Evolutionary conservation across 2,113 vertebrate genomes (phyloP).

Genomic region (Brachyistius frenatus): DNA sequence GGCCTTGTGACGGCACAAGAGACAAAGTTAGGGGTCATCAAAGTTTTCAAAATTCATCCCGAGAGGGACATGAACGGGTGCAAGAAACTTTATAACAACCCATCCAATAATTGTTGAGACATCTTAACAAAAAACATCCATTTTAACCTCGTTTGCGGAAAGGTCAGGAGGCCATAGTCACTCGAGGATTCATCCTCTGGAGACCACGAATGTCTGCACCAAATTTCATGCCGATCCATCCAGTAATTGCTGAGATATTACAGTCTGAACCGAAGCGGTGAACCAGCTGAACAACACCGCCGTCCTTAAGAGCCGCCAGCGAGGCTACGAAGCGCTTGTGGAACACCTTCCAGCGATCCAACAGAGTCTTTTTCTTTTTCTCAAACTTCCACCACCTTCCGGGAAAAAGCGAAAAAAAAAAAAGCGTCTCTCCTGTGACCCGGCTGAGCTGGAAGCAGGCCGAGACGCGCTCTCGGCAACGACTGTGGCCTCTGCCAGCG

Average conservation of each 20-base stretch:
- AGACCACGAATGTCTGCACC: not conserved
- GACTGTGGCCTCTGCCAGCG: slow-evolving; percentile 53
- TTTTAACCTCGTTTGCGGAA: too few relatives aligned
- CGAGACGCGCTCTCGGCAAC: slow-evolving; percentile 53
- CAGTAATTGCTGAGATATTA: not conserved
- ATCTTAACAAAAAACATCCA: not conserved
- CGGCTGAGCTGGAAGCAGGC: slow-evolving; percentile 31
- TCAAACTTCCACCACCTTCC: slow-evolving; percentile 36
- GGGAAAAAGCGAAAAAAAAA: slow-evolving; percentile 8
- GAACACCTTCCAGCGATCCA: slow-evolving; percentile 16
- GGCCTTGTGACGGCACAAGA: too few relatives aligned
- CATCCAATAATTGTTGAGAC: not conserved
- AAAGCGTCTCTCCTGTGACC: not conserved
- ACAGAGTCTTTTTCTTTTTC: not conserved
- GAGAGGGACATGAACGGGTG: not conserved
- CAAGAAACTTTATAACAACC: not conserved
- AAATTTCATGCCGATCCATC: not conserved
- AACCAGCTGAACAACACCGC: not conserved
- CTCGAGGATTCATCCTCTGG: not conserved
- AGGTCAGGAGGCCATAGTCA: not conserved
- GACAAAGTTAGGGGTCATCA: too few relatives aligned
- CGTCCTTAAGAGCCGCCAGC: not conserved
- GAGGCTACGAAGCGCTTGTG: not conserved
- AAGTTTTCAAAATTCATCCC: not conserved
- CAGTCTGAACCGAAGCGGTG: not conserved